Evolutionary conservation across 2,797 vertebrate genomes (phyloP).

Genomic region (Mormyrus hasselquistii): DNA sequence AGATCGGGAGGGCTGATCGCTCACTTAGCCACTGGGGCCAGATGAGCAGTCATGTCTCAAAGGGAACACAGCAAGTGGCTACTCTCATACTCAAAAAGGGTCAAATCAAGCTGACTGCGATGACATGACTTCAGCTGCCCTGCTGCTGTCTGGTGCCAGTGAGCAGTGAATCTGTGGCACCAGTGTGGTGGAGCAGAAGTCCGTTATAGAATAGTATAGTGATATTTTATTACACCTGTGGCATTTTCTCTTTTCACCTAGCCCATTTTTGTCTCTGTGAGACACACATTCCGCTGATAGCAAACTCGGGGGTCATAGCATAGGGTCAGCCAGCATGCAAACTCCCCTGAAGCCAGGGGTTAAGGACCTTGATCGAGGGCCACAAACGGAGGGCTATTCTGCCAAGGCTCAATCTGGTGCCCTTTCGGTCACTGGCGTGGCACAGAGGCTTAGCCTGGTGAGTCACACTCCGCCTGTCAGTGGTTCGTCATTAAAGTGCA

Average conservation of each 20-base stretch:
- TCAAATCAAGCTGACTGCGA: background rate
- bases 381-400: background rate
- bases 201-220: background rate
- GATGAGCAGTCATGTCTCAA: background rate
- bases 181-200: background rate
- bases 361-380: background rate
- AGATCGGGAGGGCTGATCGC: too few relatives aligned
- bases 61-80: too few relatives aligned
- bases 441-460: background rate
- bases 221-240: background rate
- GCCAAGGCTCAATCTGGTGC: background rate
- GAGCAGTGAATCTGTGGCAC: background rate
- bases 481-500: background rate
- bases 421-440: background rate
- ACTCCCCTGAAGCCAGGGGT: background rate
- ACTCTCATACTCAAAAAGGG: background rate
- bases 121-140: background rate
- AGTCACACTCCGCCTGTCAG: background rate
- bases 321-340: background rate
- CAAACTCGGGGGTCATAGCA: background rate
- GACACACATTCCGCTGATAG: background rate
- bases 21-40: background rate
- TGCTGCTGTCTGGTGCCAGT: background rate
- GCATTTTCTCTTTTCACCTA: background rate
- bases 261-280: background rate